Evolutionary conservation across 2,888 invertebrate genomes (phyloP).

Genomic region (Dicranocentrus wangi): DNA sequence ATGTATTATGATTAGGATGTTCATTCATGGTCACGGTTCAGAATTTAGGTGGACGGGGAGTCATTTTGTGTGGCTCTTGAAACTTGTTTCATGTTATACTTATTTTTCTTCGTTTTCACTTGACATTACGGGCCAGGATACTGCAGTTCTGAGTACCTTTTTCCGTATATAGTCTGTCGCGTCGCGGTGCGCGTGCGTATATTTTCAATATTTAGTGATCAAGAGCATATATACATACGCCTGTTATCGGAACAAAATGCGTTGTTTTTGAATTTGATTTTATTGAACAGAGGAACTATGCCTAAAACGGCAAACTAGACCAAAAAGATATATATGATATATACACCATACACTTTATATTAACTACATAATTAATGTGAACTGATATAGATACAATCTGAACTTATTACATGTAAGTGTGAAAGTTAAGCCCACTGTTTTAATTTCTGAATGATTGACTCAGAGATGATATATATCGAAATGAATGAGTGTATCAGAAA

Average conservation of each 20-base stretch:
- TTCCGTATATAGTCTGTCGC: conserved; percentile 54
- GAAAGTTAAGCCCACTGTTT: conserved; percentile 35
- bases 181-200: conserved; percentile 32
- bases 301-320: conserved; percentile 25
- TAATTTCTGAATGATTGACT: conserved; percentile 26
- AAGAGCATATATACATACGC: neutral
- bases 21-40: conserved; percentile 35
- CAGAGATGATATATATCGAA: conserved; percentile 26
- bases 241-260: conserved; percentile 5
- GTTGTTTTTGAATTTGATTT: conserved; percentile 32
- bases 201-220: neutral
- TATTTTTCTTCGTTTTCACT: conserved; percentile 57
- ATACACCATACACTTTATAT: conserved; percentile 19
- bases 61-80: neutral
- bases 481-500: conserved; percentile 35
- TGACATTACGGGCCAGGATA: conserved; percentile 51
- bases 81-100: conserved; percentile 25
- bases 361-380: conserved; percentile 47
- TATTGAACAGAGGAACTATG: conserved; percentile 36
- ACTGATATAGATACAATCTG: conserved; percentile 62
- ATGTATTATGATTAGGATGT: neutral
- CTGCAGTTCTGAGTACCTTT: conserved; percentile 30
- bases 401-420: conserved; percentile 56
- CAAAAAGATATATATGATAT: conserved; percentile 47
- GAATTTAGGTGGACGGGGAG: neutral